These are phyloP conservation scores for Cylindroiulus punctatus DNA, from an alignment of 2,888 invertebrate species.

Conservation along the genomic window DNA sequence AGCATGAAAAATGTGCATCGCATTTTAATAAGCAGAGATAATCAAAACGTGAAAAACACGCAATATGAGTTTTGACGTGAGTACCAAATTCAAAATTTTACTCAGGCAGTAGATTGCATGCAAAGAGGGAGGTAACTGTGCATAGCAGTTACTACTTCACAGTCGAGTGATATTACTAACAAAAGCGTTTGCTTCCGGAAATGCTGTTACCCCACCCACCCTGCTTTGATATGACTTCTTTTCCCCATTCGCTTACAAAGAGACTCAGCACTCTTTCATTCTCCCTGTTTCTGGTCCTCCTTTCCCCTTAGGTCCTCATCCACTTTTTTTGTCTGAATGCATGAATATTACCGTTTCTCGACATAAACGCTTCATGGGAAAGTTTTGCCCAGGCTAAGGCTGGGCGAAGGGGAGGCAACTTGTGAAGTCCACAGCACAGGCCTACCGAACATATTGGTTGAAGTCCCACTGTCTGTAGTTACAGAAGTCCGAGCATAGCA, in stretches of 20 bases:
- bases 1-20: not conserved
- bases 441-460: too few relatives aligned
- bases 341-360: not conserved
- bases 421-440: too few relatives aligned
- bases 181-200: slow-evolving; percentile 23
- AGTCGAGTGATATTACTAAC: slow-evolving; percentile 10
- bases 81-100: not conserved
- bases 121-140: slow-evolving; percentile 2
- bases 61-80: not conserved
- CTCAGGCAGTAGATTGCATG: not conserved
- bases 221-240: not conserved
- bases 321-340: not conserved
- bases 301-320: not conserved
- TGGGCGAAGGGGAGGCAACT: too few relatives aligned
- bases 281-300: not conserved
- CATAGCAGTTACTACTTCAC: slow-evolving; percentile 26
- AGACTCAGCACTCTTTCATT: not conserved
- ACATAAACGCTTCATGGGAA: not conserved
- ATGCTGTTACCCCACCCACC: slow-evolving; percentile 4
- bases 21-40: not conserved
- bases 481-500: too few relatives aligned
- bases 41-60: not conserved
- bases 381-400: not conserved
- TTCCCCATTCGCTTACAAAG: not conserved
- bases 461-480: too few relatives aligned